Evolutionary conservation across 2,797 vertebrate genomes (phyloP).

Genomic region (Euthynnus affinis): DNA sequence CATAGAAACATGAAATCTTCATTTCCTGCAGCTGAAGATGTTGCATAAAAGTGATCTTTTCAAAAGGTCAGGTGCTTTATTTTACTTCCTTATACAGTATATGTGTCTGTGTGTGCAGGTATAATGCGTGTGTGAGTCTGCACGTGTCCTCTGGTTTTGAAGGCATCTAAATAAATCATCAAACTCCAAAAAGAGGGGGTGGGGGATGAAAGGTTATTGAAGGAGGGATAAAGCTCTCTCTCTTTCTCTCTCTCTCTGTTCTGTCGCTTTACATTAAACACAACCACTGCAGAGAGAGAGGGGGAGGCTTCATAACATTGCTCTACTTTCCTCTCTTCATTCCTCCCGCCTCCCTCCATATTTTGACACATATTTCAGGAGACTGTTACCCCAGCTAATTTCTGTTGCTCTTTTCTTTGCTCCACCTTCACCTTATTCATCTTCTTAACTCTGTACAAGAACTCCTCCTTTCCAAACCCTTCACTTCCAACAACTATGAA

Average conservation of each 20-base stretch:
- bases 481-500: neutral
- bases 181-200: constrained; percentile 40
- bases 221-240: constrained; percentile 44
- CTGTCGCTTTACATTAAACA: constrained; percentile 70
- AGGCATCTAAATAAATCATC: constrained; percentile 73
- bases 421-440: neutral
- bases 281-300: constrained; percentile 40
- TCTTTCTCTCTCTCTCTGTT: constrained; percentile 36
- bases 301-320: constrained; percentile 26
- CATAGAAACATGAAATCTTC: constrained; percentile 32
- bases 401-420: constrained; percentile 32
- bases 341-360: constrained; percentile 20
- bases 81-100: constrained; percentile 23
- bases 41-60: neutral
- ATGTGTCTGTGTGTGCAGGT: constrained; percentile 15
- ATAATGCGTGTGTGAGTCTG: constrained; percentile 15
- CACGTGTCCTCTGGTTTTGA: neutral
- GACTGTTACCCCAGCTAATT: constrained; percentile 2
- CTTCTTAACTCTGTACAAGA: neutral
- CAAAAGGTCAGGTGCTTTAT: constrained; percentile 37
- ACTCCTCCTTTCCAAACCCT: neutral
- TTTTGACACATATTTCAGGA: constrained; percentile 40
- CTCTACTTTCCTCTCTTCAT: constrained; percentile 39
- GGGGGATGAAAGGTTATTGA: constrained; percentile 61
- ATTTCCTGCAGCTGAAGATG: constrained; percentile 35